phyloP scores from a whole-genome alignment of 2,888 invertebrate genomes.

The Melieria omissa region DNA sequence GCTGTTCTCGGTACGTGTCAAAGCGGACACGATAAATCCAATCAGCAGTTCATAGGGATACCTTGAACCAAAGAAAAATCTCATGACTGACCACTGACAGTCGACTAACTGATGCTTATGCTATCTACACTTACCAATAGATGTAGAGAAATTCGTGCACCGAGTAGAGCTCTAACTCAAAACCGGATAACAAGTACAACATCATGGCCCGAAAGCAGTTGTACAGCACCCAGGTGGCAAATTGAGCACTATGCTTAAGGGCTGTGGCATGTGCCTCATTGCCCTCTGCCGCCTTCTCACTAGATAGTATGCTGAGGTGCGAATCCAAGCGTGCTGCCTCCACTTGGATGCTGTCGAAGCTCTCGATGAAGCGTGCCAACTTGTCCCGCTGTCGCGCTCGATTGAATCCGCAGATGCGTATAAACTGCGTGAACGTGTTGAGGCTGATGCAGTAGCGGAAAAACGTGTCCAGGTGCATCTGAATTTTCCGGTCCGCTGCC shows the following conservation, averaged over 20 bases:
- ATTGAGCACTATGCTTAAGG: constrained; percentile 61
- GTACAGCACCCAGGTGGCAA: constrained; percentile 90
- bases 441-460: constrained; percentile 80
- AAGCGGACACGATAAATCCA: constrained; percentile 91
- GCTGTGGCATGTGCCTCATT: constrained; percentile 85
- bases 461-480: constrained; percentile 90
- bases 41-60: constrained; percentile 94
- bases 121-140: constrained; percentile 77
- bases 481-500: constrained; percentile 69
- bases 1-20: constrained; percentile 88
- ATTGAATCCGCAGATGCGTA: constrained; percentile 94
- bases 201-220: constrained; percentile 94
- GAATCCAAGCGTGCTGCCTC: constrained; percentile 90
- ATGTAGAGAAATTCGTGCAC: constrained; percentile 96
- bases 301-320: constrained; percentile 76
- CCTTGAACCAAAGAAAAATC: constrained; percentile 67
- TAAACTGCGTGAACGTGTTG: constrained; percentile 84
- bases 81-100: background rate
- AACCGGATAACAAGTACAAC: constrained; percentile 91
- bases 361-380: constrained; percentile 85
- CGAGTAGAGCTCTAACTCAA: constrained; percentile 95
- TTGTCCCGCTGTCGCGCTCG: constrained; percentile 95
- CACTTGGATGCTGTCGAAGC: constrained; percentile 87
- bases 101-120: background rate
- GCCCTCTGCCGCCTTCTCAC: constrained; percentile 74